A percentile compares a stretch with the other conserved stretches of the same genome.
Evolutionary conservation across 2,797 vertebrate species (phyloP).

Genomic region (Echeneis naucrates): DNA sequence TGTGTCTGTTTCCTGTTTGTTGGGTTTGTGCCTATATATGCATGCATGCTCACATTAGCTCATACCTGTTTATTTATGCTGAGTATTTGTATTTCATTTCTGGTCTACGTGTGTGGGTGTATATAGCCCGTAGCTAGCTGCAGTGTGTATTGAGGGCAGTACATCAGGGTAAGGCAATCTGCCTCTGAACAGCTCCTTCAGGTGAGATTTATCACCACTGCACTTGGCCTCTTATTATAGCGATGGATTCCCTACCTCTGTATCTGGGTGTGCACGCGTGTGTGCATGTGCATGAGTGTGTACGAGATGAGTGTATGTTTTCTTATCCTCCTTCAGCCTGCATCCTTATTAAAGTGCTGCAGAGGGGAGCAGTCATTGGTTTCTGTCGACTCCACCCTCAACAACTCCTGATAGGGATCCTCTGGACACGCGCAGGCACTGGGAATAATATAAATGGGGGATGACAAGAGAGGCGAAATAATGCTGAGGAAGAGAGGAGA

Average conservation of each 20-base stretch:
- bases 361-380: slow-evolving; percentile 78
- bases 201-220: slow-evolving; percentile 87
- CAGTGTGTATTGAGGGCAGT: slow-evolving; percentile 78
- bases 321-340: slow-evolving; percentile 55
- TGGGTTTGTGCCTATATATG: slow-evolving; percentile 11
- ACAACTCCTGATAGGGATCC: slow-evolving; percentile 66
- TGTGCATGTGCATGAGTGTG: slow-evolving; percentile 34
- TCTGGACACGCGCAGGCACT: slow-evolving; percentile 49
- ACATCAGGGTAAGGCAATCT: slow-evolving; percentile 83
- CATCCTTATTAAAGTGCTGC: slow-evolving; percentile 83
- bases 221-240: slow-evolving; percentile 86
- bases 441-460: slow-evolving; percentile 57
- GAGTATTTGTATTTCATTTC: slow-evolving; percentile 49
- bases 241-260: slow-evolving; percentile 81
- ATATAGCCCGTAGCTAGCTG: slow-evolving; percentile 67
- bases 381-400: slow-evolving; percentile 72
- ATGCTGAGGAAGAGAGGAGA: slow-evolving; percentile 20
- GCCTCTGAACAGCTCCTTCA: slow-evolving; percentile 83
- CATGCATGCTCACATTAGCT: slow-evolving; percentile 10
- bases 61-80: slow-evolving; percentile 28
- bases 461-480: slow-evolving; percentile 48
- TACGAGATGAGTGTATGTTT: slow-evolving; percentile 38
- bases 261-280: slow-evolving; percentile 64
- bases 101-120: slow-evolving; percentile 63
- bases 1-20: neutral